A percentile compares a stretch with the other conserved stretches of the same genome.
Conservation (phyloP, 2,113 vertebrate genomes). For the Circaetus gallicus region DNA sequence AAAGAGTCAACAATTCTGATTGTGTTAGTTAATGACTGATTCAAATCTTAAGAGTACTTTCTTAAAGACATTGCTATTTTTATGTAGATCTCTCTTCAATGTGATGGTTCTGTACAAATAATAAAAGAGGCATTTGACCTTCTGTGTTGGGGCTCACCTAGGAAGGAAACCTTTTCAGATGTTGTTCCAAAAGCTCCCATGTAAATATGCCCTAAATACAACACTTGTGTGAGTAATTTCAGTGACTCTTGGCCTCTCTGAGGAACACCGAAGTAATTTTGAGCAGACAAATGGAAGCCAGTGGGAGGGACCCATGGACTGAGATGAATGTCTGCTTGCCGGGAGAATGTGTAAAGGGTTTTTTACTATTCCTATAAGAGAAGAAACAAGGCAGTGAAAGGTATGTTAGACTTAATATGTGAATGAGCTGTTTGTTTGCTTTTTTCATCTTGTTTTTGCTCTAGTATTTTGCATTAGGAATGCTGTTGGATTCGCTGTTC, state of each 20-base stretch:
- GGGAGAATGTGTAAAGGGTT: not conserved
- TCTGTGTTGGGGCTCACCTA: not conserved
- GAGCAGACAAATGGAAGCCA: not conserved
- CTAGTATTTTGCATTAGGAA: not conserved
- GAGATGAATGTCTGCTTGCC: not conserved
- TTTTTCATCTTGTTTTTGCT: not conserved
- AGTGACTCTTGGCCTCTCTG: not conserved
- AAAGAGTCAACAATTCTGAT: not conserved
- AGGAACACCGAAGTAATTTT: not conserved
- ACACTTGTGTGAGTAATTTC: not conserved
- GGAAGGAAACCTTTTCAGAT: not conserved
- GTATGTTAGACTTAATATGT: not conserved
- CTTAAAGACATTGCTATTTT: not conserved
- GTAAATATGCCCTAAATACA: not conserved
- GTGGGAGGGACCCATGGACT: not conserved
- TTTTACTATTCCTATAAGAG: not conserved
- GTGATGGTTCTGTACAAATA: not conserved
- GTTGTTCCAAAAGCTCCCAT: accelerated
- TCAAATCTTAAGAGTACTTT: not conserved
- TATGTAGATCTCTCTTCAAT: not conserved
- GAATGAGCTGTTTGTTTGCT: not conserved
- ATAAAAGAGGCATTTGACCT: not conserved
- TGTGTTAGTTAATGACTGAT: not conserved
- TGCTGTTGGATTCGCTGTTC: not conserved
- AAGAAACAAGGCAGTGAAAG: not conserved